Base-by-base conservation (phyloP, 2,797 vertebrate genomes). In the Cichlasoma orientale region DNA sequence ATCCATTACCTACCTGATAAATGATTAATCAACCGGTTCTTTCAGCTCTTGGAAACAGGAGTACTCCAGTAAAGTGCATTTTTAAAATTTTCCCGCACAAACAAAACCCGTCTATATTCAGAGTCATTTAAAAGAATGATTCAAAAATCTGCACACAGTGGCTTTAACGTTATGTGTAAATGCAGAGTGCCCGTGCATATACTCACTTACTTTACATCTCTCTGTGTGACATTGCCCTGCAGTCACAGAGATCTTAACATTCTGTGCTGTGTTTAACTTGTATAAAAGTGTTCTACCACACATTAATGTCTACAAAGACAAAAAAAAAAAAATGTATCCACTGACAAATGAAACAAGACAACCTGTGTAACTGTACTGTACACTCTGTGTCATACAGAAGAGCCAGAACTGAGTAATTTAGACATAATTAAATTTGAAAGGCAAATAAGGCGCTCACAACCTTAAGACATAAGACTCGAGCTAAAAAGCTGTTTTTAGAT, bases 271-370 rank as follows among this genome's bases (percentile, higher is more conserved):
- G 38, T 76, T 83, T 55, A 73, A 81, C 29, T 72, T 56, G 58
- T 27, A 54, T 54, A 56, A 74, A 70, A 72, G 61, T 73, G 54
- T 76, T 77, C 4, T 23, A 53, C 23, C 25, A 27, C 68, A 75
- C 68, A 57, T 75, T 38, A 59, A 23, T 54, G 53, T 82, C 75
- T 55, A 56, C 13, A 72, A 58, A 70, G 69, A 16, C 0, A 75
- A 25, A 59, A 56, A 14, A 13, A 13, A 76, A 79, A 29, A 29
- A 68, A 7, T 29, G 41, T 36, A 78, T 63, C 54, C 63, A 11
- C 33, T 86, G 80, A 89, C 79, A 88, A 86, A 90, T 83, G 63
- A 75, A 79, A 90, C 27, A 7, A 75, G 86, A 86, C 84, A 89
- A 52, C 63, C 74, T 55, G 56, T 77, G 73, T 66, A 77, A 80